Evolutionary conservation across 2,797 vertebrate genomes (phyloP).

Genomic region (Hippopotamyrus pictus): DNA sequence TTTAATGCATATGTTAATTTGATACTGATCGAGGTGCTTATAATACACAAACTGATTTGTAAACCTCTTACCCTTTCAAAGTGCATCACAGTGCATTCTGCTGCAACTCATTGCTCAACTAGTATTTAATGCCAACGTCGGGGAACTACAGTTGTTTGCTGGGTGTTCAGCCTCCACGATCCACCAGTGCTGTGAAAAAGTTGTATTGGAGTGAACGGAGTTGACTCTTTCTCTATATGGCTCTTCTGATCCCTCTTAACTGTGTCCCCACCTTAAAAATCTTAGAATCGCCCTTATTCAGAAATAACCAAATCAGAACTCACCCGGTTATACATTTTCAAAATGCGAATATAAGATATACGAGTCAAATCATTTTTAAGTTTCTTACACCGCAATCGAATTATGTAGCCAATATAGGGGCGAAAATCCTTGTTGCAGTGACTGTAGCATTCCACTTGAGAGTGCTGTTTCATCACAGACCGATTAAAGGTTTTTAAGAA

Average conservation of each 20-base stretch:
- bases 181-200: not conserved
- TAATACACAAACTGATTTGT: not conserved
- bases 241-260: not conserved
- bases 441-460: slow-evolving; percentile 41
- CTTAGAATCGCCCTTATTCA: not conserved
- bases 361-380: not conserved
- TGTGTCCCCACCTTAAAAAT: not conserved
- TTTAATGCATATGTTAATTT: not conserved
- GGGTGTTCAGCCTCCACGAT: not conserved
- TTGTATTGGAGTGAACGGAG: not conserved
- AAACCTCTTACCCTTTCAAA: too few relatives aligned
- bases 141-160: not conserved
- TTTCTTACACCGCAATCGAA: not conserved
- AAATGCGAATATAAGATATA: not conserved
- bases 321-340: not conserved
- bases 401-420: not conserved
- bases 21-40: not conserved
- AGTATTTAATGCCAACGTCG: not conserved
- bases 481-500: not conserved
- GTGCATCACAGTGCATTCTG: too few relatives aligned
- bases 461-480: slow-evolving; percentile 35
- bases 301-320: not conserved
- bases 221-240: not conserved
- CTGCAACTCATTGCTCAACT: too few relatives aligned
- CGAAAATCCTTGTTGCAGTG: not conserved